Conservation (phyloP, 2,888 invertebrate genomes). For the Lasioglossum zephyrum region DNA sequence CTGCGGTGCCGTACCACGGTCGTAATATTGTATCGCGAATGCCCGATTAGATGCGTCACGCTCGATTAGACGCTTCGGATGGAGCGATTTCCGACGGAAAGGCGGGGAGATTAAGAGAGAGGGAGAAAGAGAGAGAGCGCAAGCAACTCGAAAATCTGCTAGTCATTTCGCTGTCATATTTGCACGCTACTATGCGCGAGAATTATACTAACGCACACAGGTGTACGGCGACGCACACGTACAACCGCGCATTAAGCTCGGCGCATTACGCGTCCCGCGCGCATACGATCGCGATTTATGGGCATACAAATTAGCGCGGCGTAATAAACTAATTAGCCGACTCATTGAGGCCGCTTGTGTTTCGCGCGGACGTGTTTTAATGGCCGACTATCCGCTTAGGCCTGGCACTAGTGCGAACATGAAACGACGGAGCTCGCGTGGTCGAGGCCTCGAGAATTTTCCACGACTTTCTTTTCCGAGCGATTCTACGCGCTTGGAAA, state of each 20-base stretch:
- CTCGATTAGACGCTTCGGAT: slow-evolving; percentile 63
- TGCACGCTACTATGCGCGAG: slow-evolving; percentile 31
- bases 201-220: neutral
- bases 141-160: slow-evolving; percentile 51
- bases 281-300: slow-evolving; percentile 72
- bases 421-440: slow-evolving; percentile 6
- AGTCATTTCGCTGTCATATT: slow-evolving; percentile 62
- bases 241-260: neutral
- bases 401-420: neutral
- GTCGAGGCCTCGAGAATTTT: slow-evolving; percentile 40
- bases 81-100: slow-evolving; percentile 46
- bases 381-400: slow-evolving; percentile 11
- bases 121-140: neutral
- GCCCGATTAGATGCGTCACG: slow-evolving; percentile 68
- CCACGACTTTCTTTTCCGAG: slow-evolving; percentile 26
- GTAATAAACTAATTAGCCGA: slow-evolving; percentile 81
- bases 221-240: neutral
- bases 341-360: slow-evolving; percentile 72
- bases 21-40: slow-evolving; percentile 55
- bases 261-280: slow-evolving; percentile 20
- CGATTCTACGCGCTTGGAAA: slow-evolving; percentile 7
- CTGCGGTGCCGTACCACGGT: slow-evolving; percentile 11
- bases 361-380: slow-evolving; percentile 54
- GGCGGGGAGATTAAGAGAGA: neutral
- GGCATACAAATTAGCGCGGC: slow-evolving; percentile 77